Percentiles rank a stretch among this genome's conserved stretches.
Evolutionary conservation across 2,888 invertebrate genomes (phyloP).

Genomic region (Saturnia pavonia): DNA sequence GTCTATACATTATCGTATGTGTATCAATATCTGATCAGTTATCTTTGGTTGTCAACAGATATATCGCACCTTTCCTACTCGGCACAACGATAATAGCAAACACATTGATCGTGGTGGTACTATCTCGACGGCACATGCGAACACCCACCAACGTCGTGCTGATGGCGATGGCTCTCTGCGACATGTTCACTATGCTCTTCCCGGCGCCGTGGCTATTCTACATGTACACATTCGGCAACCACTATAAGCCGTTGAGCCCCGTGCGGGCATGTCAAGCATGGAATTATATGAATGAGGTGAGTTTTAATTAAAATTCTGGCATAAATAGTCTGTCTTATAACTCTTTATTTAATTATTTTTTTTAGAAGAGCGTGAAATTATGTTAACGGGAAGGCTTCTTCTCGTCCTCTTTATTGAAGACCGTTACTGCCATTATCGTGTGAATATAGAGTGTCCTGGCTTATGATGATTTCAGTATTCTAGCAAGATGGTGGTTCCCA

Average conservation of each 20-base stretch:
- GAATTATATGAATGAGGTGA: slow-evolving; percentile 90
- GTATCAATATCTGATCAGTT: too few species aligned
- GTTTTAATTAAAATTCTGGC: slow-evolving; percentile 32
- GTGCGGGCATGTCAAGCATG: slow-evolving; percentile 90
- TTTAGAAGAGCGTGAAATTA: too few species aligned
- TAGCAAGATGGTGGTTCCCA: too few species aligned
- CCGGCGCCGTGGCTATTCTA: slow-evolving; percentile 96
- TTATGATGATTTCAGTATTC: too few species aligned
- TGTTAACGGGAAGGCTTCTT: too few species aligned
- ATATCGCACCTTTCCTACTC: slow-evolving; percentile 91
- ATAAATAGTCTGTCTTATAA: too few species aligned
- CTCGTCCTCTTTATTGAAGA: too few species aligned
- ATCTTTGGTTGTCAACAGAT: slow-evolving; percentile 56
- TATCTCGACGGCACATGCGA: slow-evolving; percentile 94
- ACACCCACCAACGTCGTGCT: slow-evolving; percentile 96
- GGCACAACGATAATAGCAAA: slow-evolving; percentile 95
- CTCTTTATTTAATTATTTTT: too few species aligned
- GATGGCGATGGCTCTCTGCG: slow-evolving; percentile 97
- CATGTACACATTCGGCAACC: slow-evolving; percentile 95
- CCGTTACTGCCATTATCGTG: too few species aligned
- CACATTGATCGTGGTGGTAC: slow-evolving; percentile 93
- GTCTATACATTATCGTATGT: too few species aligned
- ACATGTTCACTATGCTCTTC: slow-evolving; percentile 95
- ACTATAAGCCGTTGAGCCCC: slow-evolving; percentile 90
- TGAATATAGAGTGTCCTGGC: too few species aligned